Evolutionary conservation across 2,888 invertebrate species (phyloP).

Genomic region (Leucophora obtusa): DNA sequence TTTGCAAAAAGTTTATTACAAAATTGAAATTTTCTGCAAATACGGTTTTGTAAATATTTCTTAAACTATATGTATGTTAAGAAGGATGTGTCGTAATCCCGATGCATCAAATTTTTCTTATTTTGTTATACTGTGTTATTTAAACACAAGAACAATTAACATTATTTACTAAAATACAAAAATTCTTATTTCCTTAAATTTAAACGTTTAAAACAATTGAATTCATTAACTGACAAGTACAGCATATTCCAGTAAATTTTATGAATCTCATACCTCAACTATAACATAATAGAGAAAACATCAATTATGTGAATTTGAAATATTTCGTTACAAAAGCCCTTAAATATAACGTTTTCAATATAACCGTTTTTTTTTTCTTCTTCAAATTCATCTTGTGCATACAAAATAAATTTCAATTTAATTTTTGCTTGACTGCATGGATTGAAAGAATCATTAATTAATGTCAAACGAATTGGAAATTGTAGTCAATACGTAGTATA

Average conservation of each 20-base stretch:
- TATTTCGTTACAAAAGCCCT: background rate
- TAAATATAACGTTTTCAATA: background rate
- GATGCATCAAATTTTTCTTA: too few relatives aligned
- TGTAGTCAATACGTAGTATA: slow-evolving; percentile 11
- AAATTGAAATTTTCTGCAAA: too few relatives aligned
- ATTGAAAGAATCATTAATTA: slow-evolving; percentile 57
- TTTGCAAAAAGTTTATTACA: too few relatives aligned
- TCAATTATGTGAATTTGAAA: slow-evolving; percentile 27
- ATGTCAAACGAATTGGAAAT: slow-evolving; percentile 57
- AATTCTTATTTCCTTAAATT: background rate
- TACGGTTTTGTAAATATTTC: too few relatives aligned
- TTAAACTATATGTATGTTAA: too few relatives aligned
- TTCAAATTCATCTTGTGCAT: background rate
- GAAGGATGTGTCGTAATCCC: too few relatives aligned
- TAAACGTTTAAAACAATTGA: background rate
- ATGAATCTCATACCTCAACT: slow-evolving; percentile 26
- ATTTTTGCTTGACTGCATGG: slow-evolving; percentile 31
- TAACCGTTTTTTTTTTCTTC: slow-evolving; percentile 1
- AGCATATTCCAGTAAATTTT: background rate
- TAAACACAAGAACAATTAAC: too few relatives aligned
- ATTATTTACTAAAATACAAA: background rate
- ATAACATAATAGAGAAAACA: slow-evolving; percentile 27
- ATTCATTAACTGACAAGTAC: slow-evolving; percentile 2
- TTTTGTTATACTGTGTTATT: too few relatives aligned
- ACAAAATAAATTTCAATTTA: slow-evolving; percentile 4